Base-by-base conservation (phyloP, 2,797 vertebrate species). In the Gadopsis marmoratus region DNA sequence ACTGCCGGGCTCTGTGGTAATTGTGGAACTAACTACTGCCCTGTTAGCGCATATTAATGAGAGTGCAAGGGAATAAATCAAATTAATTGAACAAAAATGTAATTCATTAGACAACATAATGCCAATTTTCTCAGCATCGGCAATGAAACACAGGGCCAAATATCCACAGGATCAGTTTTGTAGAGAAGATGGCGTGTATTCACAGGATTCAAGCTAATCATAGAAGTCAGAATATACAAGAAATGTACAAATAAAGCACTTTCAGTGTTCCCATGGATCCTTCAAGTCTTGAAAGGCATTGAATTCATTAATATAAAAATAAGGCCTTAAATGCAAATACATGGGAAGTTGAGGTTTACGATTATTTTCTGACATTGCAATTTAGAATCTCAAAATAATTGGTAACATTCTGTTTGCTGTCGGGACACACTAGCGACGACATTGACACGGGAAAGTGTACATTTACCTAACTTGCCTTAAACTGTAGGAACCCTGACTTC, bases 81-180 rank as follows among this genome's bases (percentile, higher is more conserved):
- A 89, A 91, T 92, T 88, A 92, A 91, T 90, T 86, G 79, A 93
- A 92, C 84, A 90, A 88, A 91, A 92, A 86, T 91, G 83, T 90
- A 91, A 89, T 92, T 92, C 89, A 93, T 92, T 92, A 91, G 86
- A 89, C 87, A 78, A 85, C 89, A 88, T 90, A 92, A 89, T 88
- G 87, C 74, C 86, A 78, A 76, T 86, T 84, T 89, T 88, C 86
- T 84, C 89, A 63, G 88, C 79, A 76, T 85, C 64, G 67, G 61
- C 37, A 84, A 54, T 82, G 51, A 89, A 87, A 81, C 76, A 60
- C 4, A 4, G 68, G 71, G 76, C 79, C 62, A 75, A 83, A 86
- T 83, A 88, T 79, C 83, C 84, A 91, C 83, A 88, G 88, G 91
- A 83, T 88, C 82, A 48, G 59, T 83, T 84, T 81, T 35, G 39